phyloP scores from a whole-genome alignment of 2,797 vertebrate genomes.

The Hemitrygon akajei region DNA sequence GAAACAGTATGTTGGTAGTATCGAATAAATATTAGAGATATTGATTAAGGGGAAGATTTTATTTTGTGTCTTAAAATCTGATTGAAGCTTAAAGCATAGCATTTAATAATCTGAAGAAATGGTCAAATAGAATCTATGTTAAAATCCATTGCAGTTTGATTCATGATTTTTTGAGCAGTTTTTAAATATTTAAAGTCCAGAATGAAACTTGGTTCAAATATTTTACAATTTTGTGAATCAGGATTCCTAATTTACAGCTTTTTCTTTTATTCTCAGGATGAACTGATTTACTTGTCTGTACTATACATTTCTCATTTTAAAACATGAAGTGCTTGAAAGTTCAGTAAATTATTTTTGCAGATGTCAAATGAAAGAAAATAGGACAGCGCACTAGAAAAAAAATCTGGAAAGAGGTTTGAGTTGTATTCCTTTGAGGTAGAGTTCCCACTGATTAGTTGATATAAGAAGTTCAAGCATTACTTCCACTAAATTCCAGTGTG shows the following conservation, averaged over 20 bases:
- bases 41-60: neutral
- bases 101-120: neutral
- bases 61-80: neutral
- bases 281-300: neutral
- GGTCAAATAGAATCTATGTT: neutral
- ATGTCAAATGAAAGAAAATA: conserved; percentile 25
- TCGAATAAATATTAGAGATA: neutral
- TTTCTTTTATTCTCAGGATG: neutral
- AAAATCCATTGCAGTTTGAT: neutral
- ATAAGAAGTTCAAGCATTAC: conserved; percentile 19
- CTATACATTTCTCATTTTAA: conserved; percentile 1
- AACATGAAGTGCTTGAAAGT: neutral
- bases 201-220: neutral
- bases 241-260: neutral
- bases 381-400: neutral
- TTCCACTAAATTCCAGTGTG: conserved; percentile 31
- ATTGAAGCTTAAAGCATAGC: neutral
- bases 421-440: neutral
- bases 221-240: neutral
- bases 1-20: neutral
- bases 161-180: neutral
- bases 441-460: conserved; percentile 30
- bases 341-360: conserved; percentile 25
- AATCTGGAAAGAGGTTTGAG: neutral
- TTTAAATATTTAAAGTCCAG: neutral